A percentile compares a stretch with the other conserved stretches of the same genome.
Conservation (phyloP, 1,140 invertebrate species). For the Pomphorhynchus laevis region DNA sequence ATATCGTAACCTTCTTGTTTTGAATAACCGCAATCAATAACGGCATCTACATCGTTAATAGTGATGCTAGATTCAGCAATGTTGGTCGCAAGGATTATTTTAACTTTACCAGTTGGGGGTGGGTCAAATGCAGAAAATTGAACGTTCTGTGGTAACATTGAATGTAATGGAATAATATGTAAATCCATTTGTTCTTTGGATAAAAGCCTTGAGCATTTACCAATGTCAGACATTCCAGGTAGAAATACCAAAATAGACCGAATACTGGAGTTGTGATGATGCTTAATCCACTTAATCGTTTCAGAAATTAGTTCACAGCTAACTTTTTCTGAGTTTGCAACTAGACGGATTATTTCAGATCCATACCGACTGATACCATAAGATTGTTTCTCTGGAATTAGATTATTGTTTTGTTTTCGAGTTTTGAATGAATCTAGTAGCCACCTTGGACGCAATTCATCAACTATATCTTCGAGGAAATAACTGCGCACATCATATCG, state of each 20-base stretch:
- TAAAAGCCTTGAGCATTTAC: neutral
- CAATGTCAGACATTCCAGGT: neutral
- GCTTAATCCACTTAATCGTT: neutral
- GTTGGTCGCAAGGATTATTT: slow-evolving; percentile 23
- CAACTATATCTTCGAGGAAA: slow-evolving; percentile 4
- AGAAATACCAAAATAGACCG: slow-evolving; percentile 4
- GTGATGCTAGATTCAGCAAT: slow-evolving; percentile 24
- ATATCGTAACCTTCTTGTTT: slow-evolving; percentile 13
- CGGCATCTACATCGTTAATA: slow-evolving; percentile 21
- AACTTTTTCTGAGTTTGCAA: too few relatives aligned
- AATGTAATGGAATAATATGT: slow-evolving; percentile 3
- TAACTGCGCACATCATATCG: slow-evolving; percentile 3
- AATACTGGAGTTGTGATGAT: neutral
- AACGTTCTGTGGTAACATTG: slow-evolving; percentile 1
- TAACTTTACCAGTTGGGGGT: slow-evolving; percentile 10
- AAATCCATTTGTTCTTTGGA: neutral
- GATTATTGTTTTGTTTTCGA: neutral
- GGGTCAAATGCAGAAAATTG: slow-evolving; percentile 9
- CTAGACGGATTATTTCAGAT: too few relatives aligned
- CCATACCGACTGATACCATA: neutral
- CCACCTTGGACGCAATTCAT: too few relatives aligned
- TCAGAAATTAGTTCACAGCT: neutral
- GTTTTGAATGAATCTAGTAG: too few relatives aligned
- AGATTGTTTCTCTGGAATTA: neutral
- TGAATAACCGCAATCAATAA: slow-evolving; percentile 21